Percentiles rank a stretch among this genome's conserved stretches.
phyloP scores from a whole-genome alignment of 2,888 invertebrate genomes.

The Ormyrus nitidulus region DNA sequence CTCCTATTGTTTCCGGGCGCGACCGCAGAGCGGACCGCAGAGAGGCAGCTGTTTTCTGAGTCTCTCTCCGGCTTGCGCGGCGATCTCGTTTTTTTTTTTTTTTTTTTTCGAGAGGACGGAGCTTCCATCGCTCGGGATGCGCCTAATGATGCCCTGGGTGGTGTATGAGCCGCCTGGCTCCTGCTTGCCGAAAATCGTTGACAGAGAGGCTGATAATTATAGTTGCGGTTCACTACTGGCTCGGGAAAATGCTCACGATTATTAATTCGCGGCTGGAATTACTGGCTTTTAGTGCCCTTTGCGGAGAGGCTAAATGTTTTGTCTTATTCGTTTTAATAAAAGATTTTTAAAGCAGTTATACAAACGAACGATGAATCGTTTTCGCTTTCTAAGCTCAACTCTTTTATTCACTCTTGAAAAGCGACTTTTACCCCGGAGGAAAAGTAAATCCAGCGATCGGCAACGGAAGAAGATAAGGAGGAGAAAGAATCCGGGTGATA shows the following conservation, averaged over 20 bases:
- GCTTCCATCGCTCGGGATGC: neutral
- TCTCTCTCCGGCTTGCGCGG: neutral
- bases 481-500: slow-evolving; percentile 7
- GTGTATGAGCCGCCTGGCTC: too few relatives aligned
- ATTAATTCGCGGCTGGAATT: slow-evolving; percentile 17
- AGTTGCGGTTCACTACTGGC: slow-evolving; percentile 25
- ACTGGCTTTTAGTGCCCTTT: neutral
- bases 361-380: too few relatives aligned
- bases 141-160: slow-evolving; percentile 61
- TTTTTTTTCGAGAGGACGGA: neutral
- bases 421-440: too few relatives aligned
- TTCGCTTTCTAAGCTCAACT: too few relatives aligned
- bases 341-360: too few relatives aligned
- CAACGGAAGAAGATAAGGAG: neutral
- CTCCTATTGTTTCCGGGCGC: slow-evolving; percentile 64
- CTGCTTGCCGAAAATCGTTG: slow-evolving; percentile 60
- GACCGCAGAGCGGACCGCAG: slow-evolving; percentile 56
- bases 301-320: too few relatives aligned
- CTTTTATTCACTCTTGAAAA: too few relatives aligned
- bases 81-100: neutral
- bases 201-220: slow-evolving; percentile 69
- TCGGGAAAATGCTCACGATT: slow-evolving; percentile 20
- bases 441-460: neutral
- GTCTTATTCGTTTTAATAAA: too few relatives aligned
- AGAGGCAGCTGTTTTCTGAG: slow-evolving; percentile 51